Base-by-base conservation (phyloP, 2,888 invertebrate genomes). In the Ptychoptera contaminata region DNA sequence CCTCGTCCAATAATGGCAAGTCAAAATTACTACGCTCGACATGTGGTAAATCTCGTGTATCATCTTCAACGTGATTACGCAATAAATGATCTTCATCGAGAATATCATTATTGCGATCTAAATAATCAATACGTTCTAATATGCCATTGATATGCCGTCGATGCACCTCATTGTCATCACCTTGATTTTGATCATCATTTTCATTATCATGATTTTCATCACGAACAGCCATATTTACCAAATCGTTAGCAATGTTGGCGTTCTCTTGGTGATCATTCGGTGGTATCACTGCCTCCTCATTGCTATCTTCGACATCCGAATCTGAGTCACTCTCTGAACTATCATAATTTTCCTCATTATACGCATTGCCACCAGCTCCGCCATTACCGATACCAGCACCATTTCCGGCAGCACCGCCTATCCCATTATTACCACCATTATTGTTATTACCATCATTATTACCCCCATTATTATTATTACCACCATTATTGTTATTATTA, bases 301-400 rank as follows among this genome's bases (percentile, higher is more conserved):
- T 38, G 16, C 42, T 40, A 23, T 47, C 44, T 14, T 47, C 47
- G 23, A 31, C 42, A 16, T 40, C 36, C 10, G 14, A 39, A 16
- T 49, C 49, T 43, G 45, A 44, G 16, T 49, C 49, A 2, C 43
- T 42, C 36, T 48, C 50, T 2, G 50, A 50, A 11, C 46, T 46
- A 32, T 48, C 48, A 1, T 43, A 43, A 15, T 48, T 46, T 3
- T 37, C 37, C 39, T 39, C 44, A 23, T 46, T 44, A 42, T 46
- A 42, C 3, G 23, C 23, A 23, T 23, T 23, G 23, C 23, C 23
- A 23, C 23, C 23, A 23, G 23, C 23, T 23, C 3, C 23, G 23
- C 23, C 23, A 23, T 23, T 23, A 23, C 23, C 23, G 7, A 23
- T 23, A 7, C 23, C 45, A 6, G 42, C 45, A 16, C 42, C 45